Percentiles rank a stretch among this genome's conserved stretches.
These are phyloP conservation scores for Aurelia aurita complex sp. Pacific DNA, from an alignment of 30 jellyfish, hydroid and myxozoan genomes.

Conservation along the genomic window DNA sequence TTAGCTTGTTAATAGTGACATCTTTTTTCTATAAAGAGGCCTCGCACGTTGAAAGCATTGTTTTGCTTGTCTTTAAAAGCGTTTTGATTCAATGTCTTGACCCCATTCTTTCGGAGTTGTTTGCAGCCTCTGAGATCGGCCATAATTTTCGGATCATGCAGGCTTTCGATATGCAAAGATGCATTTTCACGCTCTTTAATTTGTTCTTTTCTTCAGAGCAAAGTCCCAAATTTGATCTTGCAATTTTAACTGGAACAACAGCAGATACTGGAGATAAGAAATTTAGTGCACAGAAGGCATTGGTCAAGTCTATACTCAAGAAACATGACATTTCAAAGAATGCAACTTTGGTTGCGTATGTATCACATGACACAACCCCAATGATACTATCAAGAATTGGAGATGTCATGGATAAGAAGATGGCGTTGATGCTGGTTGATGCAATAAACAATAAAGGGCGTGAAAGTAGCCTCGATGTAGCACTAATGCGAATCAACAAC, in stretches of 20 bases:
- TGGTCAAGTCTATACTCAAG: constrained; percentile 25
- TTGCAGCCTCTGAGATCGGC: no score
- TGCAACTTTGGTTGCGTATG: constrained; percentile 37
- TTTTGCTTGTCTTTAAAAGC: neutral
- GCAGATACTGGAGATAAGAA: constrained; percentile 28
- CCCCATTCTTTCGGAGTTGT: no score
- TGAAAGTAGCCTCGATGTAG: constrained; percentile 24
- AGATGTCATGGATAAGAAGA: constrained; percentile 20
- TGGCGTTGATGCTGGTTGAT: neutral
- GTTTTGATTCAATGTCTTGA: no score
- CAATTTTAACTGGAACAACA: constrained; percentile 56
- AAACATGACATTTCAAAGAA: constrained; percentile 30
- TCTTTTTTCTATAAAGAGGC: no score
- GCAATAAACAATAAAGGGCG: constrained; percentile 18
- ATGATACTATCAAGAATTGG: constrained; percentile 23
- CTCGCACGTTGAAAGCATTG: no score
- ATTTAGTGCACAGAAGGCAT: constrained; percentile 43
- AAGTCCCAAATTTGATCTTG: constrained; percentile 46
- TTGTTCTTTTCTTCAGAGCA: neutral
- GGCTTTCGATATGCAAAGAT: neutral
- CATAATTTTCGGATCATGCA: no score
- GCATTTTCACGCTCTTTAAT: neutral
- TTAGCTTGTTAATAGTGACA: no score
- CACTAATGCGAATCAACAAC: constrained; percentile 67
- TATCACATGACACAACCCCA: constrained; percentile 55